Evolutionary conservation across 2,797 vertebrate species (phyloP).

Genomic region (Manis javanica): DNA sequence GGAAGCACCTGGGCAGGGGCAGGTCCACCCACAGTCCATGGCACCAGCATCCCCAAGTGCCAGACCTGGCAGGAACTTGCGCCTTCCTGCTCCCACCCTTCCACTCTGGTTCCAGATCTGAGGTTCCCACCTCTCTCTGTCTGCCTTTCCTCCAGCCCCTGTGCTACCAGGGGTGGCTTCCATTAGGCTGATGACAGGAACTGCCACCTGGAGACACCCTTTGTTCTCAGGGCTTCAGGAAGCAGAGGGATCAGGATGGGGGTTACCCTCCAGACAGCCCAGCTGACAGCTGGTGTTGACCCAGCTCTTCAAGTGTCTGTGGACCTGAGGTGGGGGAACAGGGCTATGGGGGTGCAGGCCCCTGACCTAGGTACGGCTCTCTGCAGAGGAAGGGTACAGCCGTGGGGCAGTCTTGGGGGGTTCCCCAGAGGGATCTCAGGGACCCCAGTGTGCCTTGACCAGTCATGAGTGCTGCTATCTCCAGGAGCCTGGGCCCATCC

Average conservation of each 20-base stretch:
- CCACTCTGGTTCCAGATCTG: not conserved
- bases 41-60: not conserved
- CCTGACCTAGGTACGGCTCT: not conserved
- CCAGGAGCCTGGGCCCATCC: not conserved
- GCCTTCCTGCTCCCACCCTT: not conserved
- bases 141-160: not conserved
- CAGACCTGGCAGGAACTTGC: too few species aligned
- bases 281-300: not conserved
- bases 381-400: not conserved
- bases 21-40: not conserved
- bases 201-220: slow-evolving; percentile 8
- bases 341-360: not conserved
- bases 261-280: not conserved
- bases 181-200: slow-evolving; percentile 64
- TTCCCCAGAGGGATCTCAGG: not conserved
- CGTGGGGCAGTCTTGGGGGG: not conserved
- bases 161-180: not conserved
- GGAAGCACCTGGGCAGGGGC: not conserved
- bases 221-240: slow-evolving; percentile 66
- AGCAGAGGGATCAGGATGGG: slow-evolving; percentile 2
- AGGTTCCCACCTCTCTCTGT: not conserved
- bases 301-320: not conserved
- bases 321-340: not conserved
- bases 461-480: not conserved
- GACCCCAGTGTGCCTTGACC: not conserved